phyloP scores from a whole-genome alignment of 2,888 invertebrate species.

The Lepidonotus clava region DNA sequence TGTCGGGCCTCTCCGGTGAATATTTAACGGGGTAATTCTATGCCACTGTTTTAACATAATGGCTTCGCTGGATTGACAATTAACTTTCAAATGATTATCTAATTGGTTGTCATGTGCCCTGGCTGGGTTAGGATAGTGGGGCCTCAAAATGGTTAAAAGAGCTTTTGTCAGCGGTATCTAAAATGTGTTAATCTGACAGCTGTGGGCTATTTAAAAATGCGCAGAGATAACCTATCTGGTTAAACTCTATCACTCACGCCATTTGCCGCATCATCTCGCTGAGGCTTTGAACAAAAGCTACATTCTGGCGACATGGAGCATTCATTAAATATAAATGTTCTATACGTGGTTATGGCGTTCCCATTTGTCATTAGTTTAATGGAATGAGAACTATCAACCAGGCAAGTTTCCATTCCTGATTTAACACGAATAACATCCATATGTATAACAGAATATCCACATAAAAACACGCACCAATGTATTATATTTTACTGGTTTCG shows the following conservation, averaged over 20 bases:
- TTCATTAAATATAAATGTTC: constrained; percentile 14
- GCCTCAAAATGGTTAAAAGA: background rate
- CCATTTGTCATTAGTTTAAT: background rate
- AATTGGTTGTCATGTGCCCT: constrained; percentile 31
- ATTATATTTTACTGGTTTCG: too few species aligned
- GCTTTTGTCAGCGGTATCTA: background rate
- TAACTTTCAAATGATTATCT: constrained; percentile 5
- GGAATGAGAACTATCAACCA: too few species aligned
- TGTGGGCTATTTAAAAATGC: background rate
- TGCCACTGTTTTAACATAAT: constrained; percentile 34
- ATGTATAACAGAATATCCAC: too few species aligned
- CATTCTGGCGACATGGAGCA: background rate
- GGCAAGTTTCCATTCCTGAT: too few species aligned
- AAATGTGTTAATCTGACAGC: background rate
- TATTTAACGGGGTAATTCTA: constrained; percentile 14
- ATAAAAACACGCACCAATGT: too few species aligned
- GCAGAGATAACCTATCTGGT: background rate
- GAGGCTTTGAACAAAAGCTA: background rate
- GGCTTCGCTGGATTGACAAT: constrained; percentile 2
- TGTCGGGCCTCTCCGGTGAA: background rate
- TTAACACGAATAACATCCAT: too few species aligned
- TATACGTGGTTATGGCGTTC: background rate
- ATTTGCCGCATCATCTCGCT: background rate
- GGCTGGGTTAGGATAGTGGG: background rate
- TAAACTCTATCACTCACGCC: background rate